phyloP scores from a whole-genome alignment of 2,888 invertebrate genomes.

The Lithophane ornitopus region DNA sequence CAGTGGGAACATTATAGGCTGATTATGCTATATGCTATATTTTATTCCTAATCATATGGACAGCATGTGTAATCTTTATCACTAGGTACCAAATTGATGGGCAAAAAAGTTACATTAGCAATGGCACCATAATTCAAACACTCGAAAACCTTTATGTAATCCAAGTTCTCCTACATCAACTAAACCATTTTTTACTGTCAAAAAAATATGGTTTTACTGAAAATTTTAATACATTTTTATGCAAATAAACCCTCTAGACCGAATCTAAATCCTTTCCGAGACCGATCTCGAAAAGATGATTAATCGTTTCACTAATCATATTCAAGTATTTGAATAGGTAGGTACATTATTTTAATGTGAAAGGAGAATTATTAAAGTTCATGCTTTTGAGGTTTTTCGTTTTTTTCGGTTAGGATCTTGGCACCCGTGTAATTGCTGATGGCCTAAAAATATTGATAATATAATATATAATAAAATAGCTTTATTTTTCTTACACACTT shows the following conservation, averaged over 20 bases:
- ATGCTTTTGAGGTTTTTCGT: not conserved
- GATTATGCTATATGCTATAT: too few relatives aligned
- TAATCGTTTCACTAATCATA: constrained; percentile 43
- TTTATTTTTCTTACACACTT: not conserved
- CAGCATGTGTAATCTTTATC: not conserved
- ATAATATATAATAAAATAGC: not conserved
- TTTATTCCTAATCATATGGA: too few relatives aligned
- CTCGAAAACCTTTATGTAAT: not conserved
- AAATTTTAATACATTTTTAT: constrained; percentile 57
- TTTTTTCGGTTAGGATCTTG: not conserved
- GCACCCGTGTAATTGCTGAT: too few relatives aligned
- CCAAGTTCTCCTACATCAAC: constrained; percentile 37
- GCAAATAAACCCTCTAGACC: constrained; percentile 49
- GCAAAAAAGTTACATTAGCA: not conserved
- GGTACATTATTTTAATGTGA: constrained; percentile 26
- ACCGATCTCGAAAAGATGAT: constrained; percentile 49
- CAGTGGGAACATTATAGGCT: too few relatives aligned
- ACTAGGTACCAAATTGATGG: not conserved
- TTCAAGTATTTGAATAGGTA: constrained; percentile 37
- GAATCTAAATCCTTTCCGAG: constrained; percentile 39
- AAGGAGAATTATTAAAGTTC: constrained; percentile 17
- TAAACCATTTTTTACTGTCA: constrained; percentile 51
- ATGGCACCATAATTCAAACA: not conserved
- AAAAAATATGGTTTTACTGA: constrained; percentile 45
- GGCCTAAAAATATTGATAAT: too few relatives aligned